Percentiles rank a stretch among this genome's conserved stretches.
Conservation (phyloP, 1,140 invertebrate genomes). For the Polypedilum pembai region DNA sequence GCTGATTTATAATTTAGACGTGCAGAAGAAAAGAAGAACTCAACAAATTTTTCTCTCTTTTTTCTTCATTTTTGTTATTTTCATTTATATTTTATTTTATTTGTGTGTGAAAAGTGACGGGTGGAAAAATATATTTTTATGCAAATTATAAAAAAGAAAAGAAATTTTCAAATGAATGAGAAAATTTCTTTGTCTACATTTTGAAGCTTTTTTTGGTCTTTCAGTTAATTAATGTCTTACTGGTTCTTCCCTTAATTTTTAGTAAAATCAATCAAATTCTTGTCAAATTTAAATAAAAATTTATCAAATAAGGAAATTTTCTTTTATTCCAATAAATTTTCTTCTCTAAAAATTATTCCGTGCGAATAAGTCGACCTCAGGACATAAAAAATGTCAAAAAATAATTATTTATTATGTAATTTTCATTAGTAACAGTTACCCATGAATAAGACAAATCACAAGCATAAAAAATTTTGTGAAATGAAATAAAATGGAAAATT, state of each 20-base stretch:
- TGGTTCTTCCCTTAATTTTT: too few species aligned
- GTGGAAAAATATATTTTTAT: neutral
- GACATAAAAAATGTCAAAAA: neutral
- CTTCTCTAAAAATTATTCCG: neutral
- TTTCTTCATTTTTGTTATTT: neutral
- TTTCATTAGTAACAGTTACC: constrained; percentile 3
- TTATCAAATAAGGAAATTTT: neutral
- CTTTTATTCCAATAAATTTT: neutral
- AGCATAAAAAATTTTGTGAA: neutral
- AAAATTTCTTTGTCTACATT: neutral
- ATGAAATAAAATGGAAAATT: neutral
- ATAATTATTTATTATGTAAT: neutral
- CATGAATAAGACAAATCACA: neutral
- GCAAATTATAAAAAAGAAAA: too few species aligned
- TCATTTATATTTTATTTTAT: neutral
- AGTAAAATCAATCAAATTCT: neutral
- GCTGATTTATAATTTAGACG: constrained; percentile 22
- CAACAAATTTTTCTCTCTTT: neutral
- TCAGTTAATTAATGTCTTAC: neutral
- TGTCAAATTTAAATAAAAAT: neutral
- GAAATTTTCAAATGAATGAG: neutral
- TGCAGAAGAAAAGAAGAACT: neutral
- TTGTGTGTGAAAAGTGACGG: constrained; percentile 7
- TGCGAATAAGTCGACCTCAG: neutral
- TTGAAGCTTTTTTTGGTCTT: neutral